phyloP scores from a whole-genome alignment of 2,888 invertebrate species.

The Germaria angustata region DNA sequence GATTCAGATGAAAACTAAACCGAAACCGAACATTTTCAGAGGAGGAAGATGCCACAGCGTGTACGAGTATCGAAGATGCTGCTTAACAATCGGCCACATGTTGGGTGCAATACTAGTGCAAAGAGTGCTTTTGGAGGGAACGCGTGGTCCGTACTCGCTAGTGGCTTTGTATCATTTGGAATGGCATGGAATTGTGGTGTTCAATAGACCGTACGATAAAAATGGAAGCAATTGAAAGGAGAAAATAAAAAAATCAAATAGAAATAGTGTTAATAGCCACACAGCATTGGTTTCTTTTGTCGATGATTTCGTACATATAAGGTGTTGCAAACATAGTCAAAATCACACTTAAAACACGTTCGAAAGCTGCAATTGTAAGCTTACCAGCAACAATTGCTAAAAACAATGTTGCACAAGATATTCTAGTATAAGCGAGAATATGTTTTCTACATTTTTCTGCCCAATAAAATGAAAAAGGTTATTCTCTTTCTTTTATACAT shows the following conservation, averaged over 20 bases:
- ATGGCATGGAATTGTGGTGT: slow-evolving; percentile 41
- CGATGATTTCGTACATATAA: slow-evolving; percentile 39
- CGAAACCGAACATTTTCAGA: neutral
- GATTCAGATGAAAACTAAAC: slow-evolving; percentile 43
- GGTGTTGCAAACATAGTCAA: slow-evolving; percentile 56
- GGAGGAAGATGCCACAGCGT: neutral
- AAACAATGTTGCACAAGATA: slow-evolving; percentile 41
- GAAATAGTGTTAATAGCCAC: slow-evolving; percentile 59
- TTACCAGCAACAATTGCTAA: slow-evolving; percentile 48
- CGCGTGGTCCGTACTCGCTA: slow-evolving; percentile 41
- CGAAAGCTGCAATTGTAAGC: slow-evolving; percentile 45
- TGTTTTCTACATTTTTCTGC: neutral
- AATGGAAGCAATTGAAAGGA: slow-evolving; percentile 9
- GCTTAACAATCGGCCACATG: slow-evolving; percentile 4
- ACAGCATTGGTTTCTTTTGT: slow-evolving; percentile 40
- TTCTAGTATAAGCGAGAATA: slow-evolving; percentile 15
- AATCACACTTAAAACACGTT: slow-evolving; percentile 63
- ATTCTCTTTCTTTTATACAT: neutral
- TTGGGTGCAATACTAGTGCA: slow-evolving; percentile 31
- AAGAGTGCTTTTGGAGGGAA: slow-evolving; percentile 23
- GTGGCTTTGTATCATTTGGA: slow-evolving; percentile 17
- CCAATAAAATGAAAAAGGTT: slow-evolving; percentile 11
- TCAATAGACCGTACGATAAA: slow-evolving; percentile 58
- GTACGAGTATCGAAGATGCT: slow-evolving; percentile 9
- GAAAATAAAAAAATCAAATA: neutral